A percentile compares a stretch with the other conserved stretches of the same genome.
These are phyloP conservation scores for Notamacropus eugenii DNA, from an alignment of 2,797 vertebrate genomes.

Conservation along the genomic window DNA sequence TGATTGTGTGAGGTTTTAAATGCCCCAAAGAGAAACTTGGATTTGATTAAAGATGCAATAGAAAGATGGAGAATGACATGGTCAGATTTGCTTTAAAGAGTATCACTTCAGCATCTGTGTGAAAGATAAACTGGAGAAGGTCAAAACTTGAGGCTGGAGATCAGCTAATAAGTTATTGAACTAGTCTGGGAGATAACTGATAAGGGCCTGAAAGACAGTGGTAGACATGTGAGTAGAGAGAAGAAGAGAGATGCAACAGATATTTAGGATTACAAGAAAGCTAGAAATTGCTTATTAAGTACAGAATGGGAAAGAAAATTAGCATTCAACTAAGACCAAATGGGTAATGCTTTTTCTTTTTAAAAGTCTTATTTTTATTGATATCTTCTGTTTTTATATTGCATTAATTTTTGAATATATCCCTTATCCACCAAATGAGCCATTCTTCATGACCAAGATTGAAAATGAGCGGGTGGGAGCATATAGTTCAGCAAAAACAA, in stretches of 20 bases:
- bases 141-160: neutral
- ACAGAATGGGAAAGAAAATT: neutral
- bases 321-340: neutral
- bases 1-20: neutral
- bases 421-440: neutral
- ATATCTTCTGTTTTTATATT: neutral
- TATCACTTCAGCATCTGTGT: neutral
- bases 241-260: neutral
- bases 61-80: neutral
- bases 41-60: neutral
- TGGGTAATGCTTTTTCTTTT: neutral
- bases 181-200: neutral
- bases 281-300: neutral
- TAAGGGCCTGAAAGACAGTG: neutral
- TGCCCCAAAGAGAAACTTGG: neutral
- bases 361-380: neutral
- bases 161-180: neutral
- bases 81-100: neutral
- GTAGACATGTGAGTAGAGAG: neutral
- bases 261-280: neutral
- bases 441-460: neutral
- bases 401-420: neutral
- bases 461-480: neutral
- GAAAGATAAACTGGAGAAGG: neutral
- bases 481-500: neutral